Evolutionary conservation across 92 coral and sea anemone genomes (phyloP), one percentile per base, ranked within the genome.

Genomic region (Siderastrea siderea): DNA sequence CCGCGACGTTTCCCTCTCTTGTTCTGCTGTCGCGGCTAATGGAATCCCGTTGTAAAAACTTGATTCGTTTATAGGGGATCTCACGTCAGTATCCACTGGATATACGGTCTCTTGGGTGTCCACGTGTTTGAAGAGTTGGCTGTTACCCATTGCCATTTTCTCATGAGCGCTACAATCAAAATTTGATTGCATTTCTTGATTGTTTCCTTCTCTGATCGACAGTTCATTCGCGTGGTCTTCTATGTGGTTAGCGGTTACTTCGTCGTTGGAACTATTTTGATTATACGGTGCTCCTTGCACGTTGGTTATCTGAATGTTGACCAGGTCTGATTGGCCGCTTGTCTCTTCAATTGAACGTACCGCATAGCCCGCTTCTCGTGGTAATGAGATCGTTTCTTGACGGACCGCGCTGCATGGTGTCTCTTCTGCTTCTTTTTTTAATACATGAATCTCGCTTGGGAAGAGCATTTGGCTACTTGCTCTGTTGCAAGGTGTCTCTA

Each of bases 251-350:
- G 17, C 68, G 1, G 47, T n/a, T 15, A 45, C 4, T 50, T 80
- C 78, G 10, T 70, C 47, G 7, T 57, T 48, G 5, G 3, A 26
- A 16, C 47, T 57, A 9, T 57, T 58, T 43, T 78, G 57, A 47
- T 12, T 8, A 19, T 15, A 17, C 7, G n/a, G 15, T 78, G 83
- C n/a, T n/a, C 83, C 83, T 78, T 78, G 83, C 17, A 78, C 60
- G 44, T 78, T 47, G 47, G 71, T 78, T 47, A 78, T 78, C 47
- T 78, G 71, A 3, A 78, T 78, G 71, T 47, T 63, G 2, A 78
- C 9, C 38, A 78, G 47, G 26, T 78, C 55, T 43, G 72, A 45
- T 3, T 69, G 68, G 38, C 49, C 13, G 47, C 19, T 15, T 6
- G 45, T 19, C 54, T 80, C 75, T 80, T 38, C 65, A 51, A 80